Base-by-base conservation (phyloP, 1,140 invertebrate species). In the Samia ricini region DNA sequence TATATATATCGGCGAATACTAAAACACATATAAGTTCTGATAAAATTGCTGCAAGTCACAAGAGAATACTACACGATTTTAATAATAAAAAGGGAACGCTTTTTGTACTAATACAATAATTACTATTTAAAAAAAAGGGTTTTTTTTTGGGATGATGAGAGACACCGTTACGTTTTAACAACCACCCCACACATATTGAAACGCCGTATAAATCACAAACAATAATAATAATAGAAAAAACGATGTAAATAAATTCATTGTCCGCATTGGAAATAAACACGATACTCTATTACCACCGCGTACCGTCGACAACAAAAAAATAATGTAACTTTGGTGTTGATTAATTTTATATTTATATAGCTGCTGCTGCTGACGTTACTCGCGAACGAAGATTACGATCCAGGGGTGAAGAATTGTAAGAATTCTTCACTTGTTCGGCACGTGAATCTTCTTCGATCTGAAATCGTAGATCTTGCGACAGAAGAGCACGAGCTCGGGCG, bases 381-480 rank as follows among this genome's bases (percentile, higher is more conserved):
- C 21, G n/a, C n/a, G 1, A 12, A 42, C 33, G 33, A 42, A 15
- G 2, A 2, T 48, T 48, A n/a, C 12, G 36, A 23, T 22, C 51
- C 20, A 21, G 6, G 36, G 7, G 20, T 22, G 20, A 52, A 21
- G 51, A 20, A 22, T 22, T 23, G 20, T 20, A 10, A 6, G 36
- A 48, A 52, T 8, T 10, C 60, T 71, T 88, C 85, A 89, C 63
- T 90, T 88, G 72, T 83, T 88, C 18, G 87, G 84, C 5, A 81
- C 79, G 59, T 86, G 83, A 59, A 96, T 93, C 69, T 95, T 94
- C 74, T 95, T 96, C 63, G 96, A 95, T 61, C 97, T 93, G 91
- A 97, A 98, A 88, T 99, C 98, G 90, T 99, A 99, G 29, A 98
- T 97, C 70, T 96, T 95, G 18, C 97, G 94, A 90, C 98, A 99